Percentiles rank a stretch among this genome's conserved stretches.
Evolutionary conservation across 2,797 vertebrate species (phyloP).

Genomic region (Gallirallus australis): DNA sequence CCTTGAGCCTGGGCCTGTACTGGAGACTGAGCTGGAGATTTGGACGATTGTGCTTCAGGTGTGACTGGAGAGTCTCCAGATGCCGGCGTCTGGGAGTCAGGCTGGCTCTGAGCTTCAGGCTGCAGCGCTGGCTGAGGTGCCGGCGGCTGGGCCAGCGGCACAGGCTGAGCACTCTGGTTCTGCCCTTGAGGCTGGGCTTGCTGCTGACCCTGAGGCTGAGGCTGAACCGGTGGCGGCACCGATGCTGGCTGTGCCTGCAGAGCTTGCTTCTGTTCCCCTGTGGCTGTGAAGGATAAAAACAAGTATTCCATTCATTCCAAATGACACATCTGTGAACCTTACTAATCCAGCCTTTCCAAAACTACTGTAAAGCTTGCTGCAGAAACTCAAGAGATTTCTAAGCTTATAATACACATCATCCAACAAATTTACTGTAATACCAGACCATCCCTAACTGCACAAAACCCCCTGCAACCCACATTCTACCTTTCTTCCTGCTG

Average conservation of each 20-base stretch:
- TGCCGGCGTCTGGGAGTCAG: slow-evolving; percentile 61
- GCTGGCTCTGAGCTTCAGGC: slow-evolving; percentile 65
- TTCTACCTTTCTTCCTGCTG: fast-evolving
- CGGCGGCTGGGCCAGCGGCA: slow-evolving; percentile 4
- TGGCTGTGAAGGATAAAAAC: slow-evolving; percentile 66
- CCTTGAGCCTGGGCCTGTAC: slow-evolving; percentile 72
- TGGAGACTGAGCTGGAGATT: slow-evolving; percentile 73
- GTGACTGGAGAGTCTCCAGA: slow-evolving; percentile 54
- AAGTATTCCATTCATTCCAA: not conserved
- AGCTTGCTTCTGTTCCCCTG: slow-evolving; percentile 79
- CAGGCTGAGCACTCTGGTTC: slow-evolving; percentile 37
- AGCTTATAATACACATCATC: not conserved
- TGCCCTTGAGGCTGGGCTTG: slow-evolving; percentile 27
- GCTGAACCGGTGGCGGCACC: slow-evolving; percentile 65
- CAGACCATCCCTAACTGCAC: not conserved
- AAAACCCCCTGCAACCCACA: not conserved
- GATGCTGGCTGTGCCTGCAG: slow-evolving; percentile 81
- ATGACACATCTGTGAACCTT: fast-evolving
- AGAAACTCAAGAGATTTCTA: not conserved
- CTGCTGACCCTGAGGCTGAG: slow-evolving; percentile 78
- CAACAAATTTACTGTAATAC: not conserved
- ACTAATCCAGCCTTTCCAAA: not conserved
- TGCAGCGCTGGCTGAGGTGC: slow-evolving; percentile 37
- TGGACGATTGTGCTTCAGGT: slow-evolving; percentile 72
- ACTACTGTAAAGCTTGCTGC: not conserved